Conservation (phyloP, 2,888 invertebrate genomes). For the Baccha elongata region DNA sequence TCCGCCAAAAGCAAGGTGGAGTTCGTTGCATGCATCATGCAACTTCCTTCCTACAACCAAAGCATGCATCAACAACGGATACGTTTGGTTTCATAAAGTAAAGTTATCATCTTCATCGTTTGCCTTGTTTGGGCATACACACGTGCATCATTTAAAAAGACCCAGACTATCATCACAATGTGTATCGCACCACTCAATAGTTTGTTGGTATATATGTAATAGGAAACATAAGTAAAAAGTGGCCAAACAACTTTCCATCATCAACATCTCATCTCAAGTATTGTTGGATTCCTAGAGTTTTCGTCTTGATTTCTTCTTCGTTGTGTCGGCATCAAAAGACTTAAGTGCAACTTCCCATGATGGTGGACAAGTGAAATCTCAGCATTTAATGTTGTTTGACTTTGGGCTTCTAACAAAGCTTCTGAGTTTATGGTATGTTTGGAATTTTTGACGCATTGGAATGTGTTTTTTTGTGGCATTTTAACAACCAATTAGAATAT, state of each 20-base stretch:
- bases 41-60: constrained; percentile 46
- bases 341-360: constrained; percentile 23
- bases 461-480: constrained; percentile 17
- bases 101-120: constrained; percentile 2
- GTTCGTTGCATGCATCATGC: constrained; percentile 46
- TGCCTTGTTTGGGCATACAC: constrained; percentile 57
- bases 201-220: constrained; percentile 25
- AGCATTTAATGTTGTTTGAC: constrained; percentile 27
- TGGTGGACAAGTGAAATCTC: constrained; percentile 34
- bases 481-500: background rate
- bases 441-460: background rate
- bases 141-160: constrained; percentile 65
- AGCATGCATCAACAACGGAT: constrained; percentile 1
- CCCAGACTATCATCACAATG: constrained; percentile 31
- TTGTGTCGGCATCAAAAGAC: background rate
- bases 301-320: background rate
- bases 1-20: constrained; percentile 58
- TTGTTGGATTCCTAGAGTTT: constrained; percentile 16
- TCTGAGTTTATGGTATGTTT: constrained; percentile 41
- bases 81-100: constrained; percentile 43
- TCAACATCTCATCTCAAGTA: constrained; percentile 57
- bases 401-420: constrained; percentile 26
- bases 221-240: constrained; percentile 33
- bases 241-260: constrained; percentile 67
- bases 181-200: constrained; percentile 62